Evolutionary conservation across 2,888 invertebrate species (phyloP).

Genomic region (Drosophila flavopinicola): DNA sequence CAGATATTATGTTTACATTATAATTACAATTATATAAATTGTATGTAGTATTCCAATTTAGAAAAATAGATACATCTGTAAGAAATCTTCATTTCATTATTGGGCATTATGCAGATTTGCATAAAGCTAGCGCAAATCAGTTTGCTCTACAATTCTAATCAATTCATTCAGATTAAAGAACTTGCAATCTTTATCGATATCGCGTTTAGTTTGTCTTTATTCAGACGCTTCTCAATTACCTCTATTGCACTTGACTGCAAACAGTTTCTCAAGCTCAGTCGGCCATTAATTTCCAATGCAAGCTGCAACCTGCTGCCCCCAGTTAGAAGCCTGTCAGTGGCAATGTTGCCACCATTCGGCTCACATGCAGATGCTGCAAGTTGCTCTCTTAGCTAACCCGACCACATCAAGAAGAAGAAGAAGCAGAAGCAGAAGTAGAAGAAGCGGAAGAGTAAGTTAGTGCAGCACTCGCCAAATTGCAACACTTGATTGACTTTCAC

Average conservation of each 20-base stretch:
- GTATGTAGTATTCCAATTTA: no score
- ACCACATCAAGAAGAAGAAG: constrained; percentile 1
- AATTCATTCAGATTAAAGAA: background rate
- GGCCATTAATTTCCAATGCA: constrained; percentile 27
- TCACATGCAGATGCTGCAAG: constrained; percentile 64
- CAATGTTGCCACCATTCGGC: constrained; percentile 52
- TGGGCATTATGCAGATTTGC: no score
- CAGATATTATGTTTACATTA: no score
- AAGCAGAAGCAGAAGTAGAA: background rate
- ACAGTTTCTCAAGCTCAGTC: constrained; percentile 15
- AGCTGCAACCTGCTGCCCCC: background rate
- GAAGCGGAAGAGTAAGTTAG: background rate
- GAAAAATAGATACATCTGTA: no score
- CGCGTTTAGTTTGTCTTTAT: background rate
- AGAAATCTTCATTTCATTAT: no score
- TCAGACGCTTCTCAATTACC: constrained; percentile 18
- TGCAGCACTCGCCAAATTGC: constrained; percentile 57
- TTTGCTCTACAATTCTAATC: no score
- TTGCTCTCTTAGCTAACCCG: constrained; percentile 22
- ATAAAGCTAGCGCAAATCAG: no score
- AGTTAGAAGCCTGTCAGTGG: constrained; percentile 65
- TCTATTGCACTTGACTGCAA: constrained; percentile 27
- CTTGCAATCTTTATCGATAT: background rate
- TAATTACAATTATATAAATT: no score
- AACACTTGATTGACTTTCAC: constrained; percentile 78